A percentile compares a stretch with the other conserved stretches of the same genome.
Conservation (phyloP, 2,797 vertebrate species). For the Lutjanus argentimaculatus region DNA sequence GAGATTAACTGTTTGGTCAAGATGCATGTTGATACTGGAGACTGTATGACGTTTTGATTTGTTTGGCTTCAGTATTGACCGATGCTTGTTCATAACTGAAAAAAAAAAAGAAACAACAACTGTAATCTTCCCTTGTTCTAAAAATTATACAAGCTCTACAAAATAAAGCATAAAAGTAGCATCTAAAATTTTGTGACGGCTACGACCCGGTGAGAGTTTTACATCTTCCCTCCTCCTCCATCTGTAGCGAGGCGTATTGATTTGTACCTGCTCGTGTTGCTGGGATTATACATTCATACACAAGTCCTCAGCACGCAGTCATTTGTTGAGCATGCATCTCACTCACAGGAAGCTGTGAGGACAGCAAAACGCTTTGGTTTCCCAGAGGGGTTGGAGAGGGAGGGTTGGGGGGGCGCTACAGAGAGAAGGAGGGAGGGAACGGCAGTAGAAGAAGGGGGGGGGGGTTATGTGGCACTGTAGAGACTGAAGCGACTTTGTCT, state of each 20-base stretch:
- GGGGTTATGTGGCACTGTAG: constrained; percentile 34
- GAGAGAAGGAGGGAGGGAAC: background rate
- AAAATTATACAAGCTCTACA: background rate
- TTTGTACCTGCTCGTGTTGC: constrained; percentile 32
- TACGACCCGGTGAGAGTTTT: background rate
- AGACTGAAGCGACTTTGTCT: constrained; percentile 74
- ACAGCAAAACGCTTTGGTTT: constrained; percentile 61
- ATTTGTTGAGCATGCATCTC: constrained; percentile 69
- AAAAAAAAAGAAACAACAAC: too few relatives aligned
- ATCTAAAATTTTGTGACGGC: background rate
- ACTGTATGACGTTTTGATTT: too few relatives aligned
- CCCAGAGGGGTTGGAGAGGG: constrained; percentile 23
- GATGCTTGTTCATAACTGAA: too few relatives aligned
- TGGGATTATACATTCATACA: constrained; percentile 70
- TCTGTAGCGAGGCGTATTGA: constrained; percentile 43
- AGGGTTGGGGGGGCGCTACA: background rate
- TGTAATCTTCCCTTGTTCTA: background rate
- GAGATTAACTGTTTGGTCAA: too few relatives aligned
- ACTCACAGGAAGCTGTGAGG: constrained; percentile 59
- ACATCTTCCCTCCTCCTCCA: background rate
- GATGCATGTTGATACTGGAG: too few relatives aligned
- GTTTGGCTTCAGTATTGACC: too few relatives aligned
- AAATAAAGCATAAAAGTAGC: background rate
- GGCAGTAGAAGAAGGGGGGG: background rate
- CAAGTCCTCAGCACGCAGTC: constrained; percentile 52